Conservation (phyloP, 1,140 invertebrate species). For the Panonychus citri region DNA sequence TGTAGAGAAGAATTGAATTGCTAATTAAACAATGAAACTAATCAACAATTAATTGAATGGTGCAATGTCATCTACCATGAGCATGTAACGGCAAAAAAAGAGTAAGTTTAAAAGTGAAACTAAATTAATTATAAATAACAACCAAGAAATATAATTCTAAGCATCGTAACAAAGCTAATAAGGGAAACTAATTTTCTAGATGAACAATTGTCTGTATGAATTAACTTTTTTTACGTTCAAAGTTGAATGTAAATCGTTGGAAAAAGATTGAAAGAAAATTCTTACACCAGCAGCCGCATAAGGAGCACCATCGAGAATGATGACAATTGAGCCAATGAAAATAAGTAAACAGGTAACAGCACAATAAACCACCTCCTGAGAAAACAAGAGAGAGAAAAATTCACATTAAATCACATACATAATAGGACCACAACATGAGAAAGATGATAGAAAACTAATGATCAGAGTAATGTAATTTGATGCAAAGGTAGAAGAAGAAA, state of each 20-base stretch:
- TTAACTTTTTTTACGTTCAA: too few relatives aligned
- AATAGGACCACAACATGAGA: not conserved
- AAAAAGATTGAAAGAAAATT: not conserved
- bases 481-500: too few relatives aligned
- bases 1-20: too few relatives aligned
- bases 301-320: slow-evolving; percentile 2
- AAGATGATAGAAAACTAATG: too few relatives aligned
- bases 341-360: slow-evolving; percentile 42
- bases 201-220: too few relatives aligned
- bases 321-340: slow-evolving; percentile 19
- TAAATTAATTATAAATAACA: too few relatives aligned
- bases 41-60: slow-evolving; percentile 45
- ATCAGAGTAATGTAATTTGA: too few relatives aligned
- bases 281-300: slow-evolving; percentile 5
- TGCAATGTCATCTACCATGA: slow-evolving; percentile 53
- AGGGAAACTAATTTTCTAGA: too few relatives aligned
- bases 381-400: slow-evolving; percentile 8
- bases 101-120: too few relatives aligned
- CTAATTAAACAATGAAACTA: slow-evolving; percentile 51
- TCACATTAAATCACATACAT: not conserved
- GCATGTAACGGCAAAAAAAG: not conserved
- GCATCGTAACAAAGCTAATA: too few relatives aligned
- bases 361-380: slow-evolving; percentile 46
- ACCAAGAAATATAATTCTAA: too few relatives aligned
- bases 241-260: too few relatives aligned